Base-by-base conservation (phyloP, 2,888 invertebrate species). In the Drosophila parthenogenetica region DNA sequence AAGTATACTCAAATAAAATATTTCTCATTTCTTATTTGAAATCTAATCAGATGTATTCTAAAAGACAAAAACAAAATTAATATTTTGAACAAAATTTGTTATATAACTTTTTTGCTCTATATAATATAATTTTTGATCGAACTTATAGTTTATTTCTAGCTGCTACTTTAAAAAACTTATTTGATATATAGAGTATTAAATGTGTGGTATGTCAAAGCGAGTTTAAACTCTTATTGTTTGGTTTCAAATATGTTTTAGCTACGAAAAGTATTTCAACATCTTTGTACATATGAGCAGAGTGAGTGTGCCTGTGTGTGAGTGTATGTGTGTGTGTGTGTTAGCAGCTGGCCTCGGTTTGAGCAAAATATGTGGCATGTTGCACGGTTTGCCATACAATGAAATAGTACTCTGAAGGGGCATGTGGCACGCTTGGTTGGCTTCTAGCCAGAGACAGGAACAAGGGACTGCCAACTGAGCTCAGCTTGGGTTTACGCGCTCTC, bases 381-480 rank as follows among this genome's bases (percentile, higher is more conserved):
- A 67, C 54, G 58, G 40, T 16, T 32, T 48, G n/a, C 51, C 45
- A 37, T 17, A 50, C 64, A 59, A 37, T 54, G 48, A 43, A 54
- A 42, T 48, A 66, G 54, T 37, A 46, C n/a, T 29, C 14, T 10
- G 11, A 46, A n/a, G 10, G 57, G 60, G 66, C 59, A 45, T 39
- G 13, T 60, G 69, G 60, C 70, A 77, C 75, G 79, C 77, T 77
- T 77, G 75, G 79, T 43, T 79, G 79, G 63, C 57, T 74, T 78
- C 61, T 32, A 64, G 62, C 69, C 72, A 65, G 59, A 43, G 48
- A 65, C 60, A 55, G 48, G 19, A 74, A 46, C 46, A 54, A 49
- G 58, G 46, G 64, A 59, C 53, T 46, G 73, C 11, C 49, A 51
- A 54, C 48, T 50, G 51, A 54, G 25, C 16, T 40, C 17, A 49